phyloP scores from a whole-genome alignment of 2,797 vertebrate species.

The Pogoniulus pusillus region DNA sequence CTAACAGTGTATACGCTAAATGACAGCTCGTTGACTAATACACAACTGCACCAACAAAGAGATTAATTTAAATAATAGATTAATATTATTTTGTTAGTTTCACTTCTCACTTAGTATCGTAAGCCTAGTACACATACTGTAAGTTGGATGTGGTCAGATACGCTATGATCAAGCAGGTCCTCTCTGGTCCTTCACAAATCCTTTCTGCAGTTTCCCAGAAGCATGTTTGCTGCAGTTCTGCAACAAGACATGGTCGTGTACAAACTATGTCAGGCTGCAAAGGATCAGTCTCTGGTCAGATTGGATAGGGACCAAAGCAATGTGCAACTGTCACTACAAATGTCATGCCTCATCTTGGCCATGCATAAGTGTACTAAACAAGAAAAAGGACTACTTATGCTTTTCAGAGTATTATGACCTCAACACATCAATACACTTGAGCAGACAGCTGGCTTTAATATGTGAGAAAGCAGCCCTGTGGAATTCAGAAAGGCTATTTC shows the following conservation, averaged over 20 bases:
- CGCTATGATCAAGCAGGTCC: rapidly evolving
- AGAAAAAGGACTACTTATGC: not conserved
- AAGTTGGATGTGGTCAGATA: not conserved
- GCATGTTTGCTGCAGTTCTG: not conserved
- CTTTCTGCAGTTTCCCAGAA: not conserved
- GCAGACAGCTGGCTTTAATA: not conserved
- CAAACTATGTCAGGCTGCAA: not conserved
- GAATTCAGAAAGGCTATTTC: not conserved
- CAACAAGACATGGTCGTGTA: not conserved
- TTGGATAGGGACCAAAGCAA: not conserved
- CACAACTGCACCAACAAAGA: constrained; percentile 13
- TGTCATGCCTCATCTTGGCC: not conserved
- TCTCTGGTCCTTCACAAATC: not conserved
- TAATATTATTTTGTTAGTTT: not conserved
- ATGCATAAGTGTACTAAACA: not conserved
- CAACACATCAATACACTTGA: not conserved
- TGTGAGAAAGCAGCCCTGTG: not conserved
- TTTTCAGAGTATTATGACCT: not conserved
- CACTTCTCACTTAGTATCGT: not conserved
- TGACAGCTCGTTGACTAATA: not conserved
- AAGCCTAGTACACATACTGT: not conserved
- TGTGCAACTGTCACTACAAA: not conserved
- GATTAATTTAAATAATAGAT: constrained; percentile 5
- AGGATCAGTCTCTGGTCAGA: not conserved
- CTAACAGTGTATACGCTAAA: not conserved